phyloP scores from a whole-genome alignment of 2,888 invertebrate species.

The Campoplex capitator region DNA sequence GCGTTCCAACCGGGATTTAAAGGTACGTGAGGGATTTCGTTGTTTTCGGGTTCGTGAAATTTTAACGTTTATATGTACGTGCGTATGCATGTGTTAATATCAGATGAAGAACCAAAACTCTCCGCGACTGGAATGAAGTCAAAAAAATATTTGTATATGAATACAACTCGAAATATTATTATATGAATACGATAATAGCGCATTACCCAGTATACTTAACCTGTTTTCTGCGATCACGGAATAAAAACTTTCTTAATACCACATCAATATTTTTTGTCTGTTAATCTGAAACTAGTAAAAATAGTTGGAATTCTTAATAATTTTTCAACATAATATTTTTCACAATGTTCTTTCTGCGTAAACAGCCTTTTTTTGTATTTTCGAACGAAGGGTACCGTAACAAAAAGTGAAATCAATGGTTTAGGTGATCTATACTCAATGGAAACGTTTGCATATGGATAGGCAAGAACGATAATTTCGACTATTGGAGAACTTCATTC shows the following conservation, averaged over 20 bases:
- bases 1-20: slow-evolving; percentile 63
- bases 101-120: neutral
- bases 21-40: slow-evolving; percentile 70
- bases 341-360: no score
- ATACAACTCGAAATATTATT: neutral
- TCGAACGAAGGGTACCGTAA: no score
- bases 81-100: slow-evolving; percentile 6
- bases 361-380: no score
- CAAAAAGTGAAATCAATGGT: no score
- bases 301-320: no score
- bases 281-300: no score
- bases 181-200: neutral
- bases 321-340: no score
- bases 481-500: no score
- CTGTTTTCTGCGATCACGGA: neutral
- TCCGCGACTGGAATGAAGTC: neutral
- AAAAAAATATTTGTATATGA: neutral
- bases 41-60: slow-evolving; percentile 72
- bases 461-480: no score
- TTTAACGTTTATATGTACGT: slow-evolving; percentile 67
- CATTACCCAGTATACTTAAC: neutral
- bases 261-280: no score
- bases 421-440: no score
- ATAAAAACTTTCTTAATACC: neutral
- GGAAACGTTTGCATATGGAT: no score